A percentile compares a stretch with the other conserved stretches of the same genome.
Conservation (phyloP, 2,797 vertebrate genomes). For the Pelodytes ibericus region DNA sequence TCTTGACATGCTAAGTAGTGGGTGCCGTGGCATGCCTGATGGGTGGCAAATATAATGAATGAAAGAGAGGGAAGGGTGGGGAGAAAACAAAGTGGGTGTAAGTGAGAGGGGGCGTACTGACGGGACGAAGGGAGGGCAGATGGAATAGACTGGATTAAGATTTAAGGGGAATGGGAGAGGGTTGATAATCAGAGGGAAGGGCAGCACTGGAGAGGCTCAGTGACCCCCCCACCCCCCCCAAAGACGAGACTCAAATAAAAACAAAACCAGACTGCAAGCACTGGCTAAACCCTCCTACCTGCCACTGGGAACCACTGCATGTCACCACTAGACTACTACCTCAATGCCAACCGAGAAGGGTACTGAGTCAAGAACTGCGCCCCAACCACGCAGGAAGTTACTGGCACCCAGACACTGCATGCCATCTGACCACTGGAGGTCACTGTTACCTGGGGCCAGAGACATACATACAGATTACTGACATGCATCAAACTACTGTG, state of each 20-base stretch:
- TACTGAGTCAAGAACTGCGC: neutral
- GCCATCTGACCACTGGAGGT: neutral
- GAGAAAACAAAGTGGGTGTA: constrained; percentile 53
- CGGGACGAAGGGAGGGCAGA: constrained; percentile 7
- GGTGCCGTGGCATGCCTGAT: neutral
- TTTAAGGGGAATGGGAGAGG: neutral
- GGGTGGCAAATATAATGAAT: constrained; percentile 34
- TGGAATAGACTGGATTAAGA: neutral
- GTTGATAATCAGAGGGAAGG: neutral
- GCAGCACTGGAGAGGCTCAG: too few relatives aligned
- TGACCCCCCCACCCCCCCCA: too few relatives aligned
- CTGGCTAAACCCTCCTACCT: neutral
- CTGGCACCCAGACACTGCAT: constrained; percentile 1
- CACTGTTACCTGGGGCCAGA: neutral
- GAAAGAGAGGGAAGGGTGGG: constrained; percentile 51
- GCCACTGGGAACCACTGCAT: neutral
- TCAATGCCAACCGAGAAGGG: neutral
- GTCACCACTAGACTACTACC: neutral
- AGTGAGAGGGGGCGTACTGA: neutral
- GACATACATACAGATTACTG: too few relatives aligned
- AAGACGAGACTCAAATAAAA: too few relatives aligned
- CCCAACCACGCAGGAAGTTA: neutral
- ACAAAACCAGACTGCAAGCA: too few relatives aligned
- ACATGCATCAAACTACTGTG: too few relatives aligned
- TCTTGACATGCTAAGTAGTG: constrained; percentile 50